phyloP scores from a whole-genome alignment of 92 coral and sea anemone species.

The Diadumene lineata region DNA sequence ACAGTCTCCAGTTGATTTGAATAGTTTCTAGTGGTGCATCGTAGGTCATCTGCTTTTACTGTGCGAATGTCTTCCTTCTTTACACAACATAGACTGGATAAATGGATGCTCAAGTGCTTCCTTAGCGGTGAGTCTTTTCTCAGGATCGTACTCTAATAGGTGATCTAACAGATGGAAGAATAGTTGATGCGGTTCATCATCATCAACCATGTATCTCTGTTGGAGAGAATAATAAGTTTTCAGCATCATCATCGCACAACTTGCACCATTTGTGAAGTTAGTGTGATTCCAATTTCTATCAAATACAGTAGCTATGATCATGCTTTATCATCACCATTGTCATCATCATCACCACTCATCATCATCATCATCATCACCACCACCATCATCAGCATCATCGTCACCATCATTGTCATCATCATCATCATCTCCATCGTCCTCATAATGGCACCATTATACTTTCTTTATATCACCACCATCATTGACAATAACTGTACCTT shows the following conservation, averaged over 20 bases:
- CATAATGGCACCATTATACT: not conserved
- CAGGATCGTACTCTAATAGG: conserved; percentile 83
- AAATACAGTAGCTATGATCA: no score
- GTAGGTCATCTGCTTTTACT: conserved; percentile 98
- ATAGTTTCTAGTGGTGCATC: no score
- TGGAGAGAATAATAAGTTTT: conserved; percentile 10
- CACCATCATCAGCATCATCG: not conserved
- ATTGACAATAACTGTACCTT: conserved; percentile 46
- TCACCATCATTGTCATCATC: not conserved
- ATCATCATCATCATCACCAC: conserved; percentile 1
- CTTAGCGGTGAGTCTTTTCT: conserved; percentile 69
- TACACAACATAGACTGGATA: conserved; percentile 62
- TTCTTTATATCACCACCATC: not conserved
- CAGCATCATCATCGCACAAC: no score
- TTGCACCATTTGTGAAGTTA: not conserved
- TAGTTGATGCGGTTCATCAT: conserved; percentile 71
- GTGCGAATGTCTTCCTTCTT: conserved; percentile 68
- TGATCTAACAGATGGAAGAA: conserved; percentile 89
- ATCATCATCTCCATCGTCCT: not conserved
- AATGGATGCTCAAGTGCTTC: conserved; percentile 93
- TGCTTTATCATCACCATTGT: conserved; percentile 1
- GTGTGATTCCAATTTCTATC: not conserved
- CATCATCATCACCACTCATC: not conserved
- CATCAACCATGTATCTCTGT: conserved; percentile 79
- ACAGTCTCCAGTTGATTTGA: no score